Evolutionary conservation across 2,888 invertebrate species (phyloP).

Genomic region (Balanococcus diminutus): DNA sequence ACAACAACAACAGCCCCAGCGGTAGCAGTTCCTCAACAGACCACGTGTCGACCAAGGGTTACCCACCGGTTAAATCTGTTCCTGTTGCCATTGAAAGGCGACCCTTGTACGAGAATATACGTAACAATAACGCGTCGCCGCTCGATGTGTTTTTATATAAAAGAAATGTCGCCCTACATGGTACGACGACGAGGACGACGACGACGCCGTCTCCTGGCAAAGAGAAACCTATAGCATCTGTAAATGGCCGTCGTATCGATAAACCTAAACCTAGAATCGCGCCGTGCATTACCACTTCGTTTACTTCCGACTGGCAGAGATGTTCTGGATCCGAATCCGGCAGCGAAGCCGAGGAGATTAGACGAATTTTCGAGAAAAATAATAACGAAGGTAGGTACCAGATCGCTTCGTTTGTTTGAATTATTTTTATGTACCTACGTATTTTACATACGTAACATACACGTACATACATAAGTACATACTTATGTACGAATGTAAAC

Average conservation of each 20-base stretch:
- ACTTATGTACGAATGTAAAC: no score
- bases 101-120: constrained; percentile 49
- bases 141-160: constrained; percentile 56
- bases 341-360: constrained; percentile 75
- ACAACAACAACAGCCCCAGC: no score
- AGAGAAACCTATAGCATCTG: not conserved
- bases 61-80: not conserved
- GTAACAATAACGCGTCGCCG: constrained; percentile 53
- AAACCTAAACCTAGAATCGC: not conserved
- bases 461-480: no score
- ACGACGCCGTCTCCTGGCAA: no score
- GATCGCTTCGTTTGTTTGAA: no score
- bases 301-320: constrained; percentile 55
- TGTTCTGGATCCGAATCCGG: constrained; percentile 71
- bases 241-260: not conserved
- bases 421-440: no score
- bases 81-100: constrained; percentile 35
- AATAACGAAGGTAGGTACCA: constrained; percentile 44
- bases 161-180: constrained; percentile 51
- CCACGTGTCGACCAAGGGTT: constrained; percentile 32
- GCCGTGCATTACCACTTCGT: not conserved
- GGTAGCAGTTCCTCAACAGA: not conserved
- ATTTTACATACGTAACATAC: no score
- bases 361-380: constrained; percentile 65
- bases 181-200: not conserved